Evolutionary conservation across 2,888 invertebrate species (phyloP).

Genomic region (Polymixis lichenea): DNA sequence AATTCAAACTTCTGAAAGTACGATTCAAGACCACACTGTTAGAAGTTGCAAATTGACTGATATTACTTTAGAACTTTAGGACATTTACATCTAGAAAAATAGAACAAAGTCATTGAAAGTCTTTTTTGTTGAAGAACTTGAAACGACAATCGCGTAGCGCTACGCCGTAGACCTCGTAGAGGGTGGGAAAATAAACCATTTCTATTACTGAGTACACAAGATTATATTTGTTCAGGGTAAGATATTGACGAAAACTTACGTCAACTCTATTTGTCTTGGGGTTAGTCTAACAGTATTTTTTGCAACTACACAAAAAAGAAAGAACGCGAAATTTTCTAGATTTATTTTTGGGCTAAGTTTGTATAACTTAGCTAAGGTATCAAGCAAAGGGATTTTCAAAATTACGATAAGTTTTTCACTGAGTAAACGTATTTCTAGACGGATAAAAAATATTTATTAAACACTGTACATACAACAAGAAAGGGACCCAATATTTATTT

Average conservation of each 20-base stretch:
- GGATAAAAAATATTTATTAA: not conserved
- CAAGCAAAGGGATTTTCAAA: not conserved
- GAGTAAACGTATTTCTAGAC: not conserved
- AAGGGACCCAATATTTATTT: slow-evolving; percentile 36
- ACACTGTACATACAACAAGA: slow-evolving; percentile 12
- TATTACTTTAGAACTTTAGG: slow-evolving; percentile 58
- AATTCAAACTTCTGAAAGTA: slow-evolving; percentile 31
- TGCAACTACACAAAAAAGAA: slow-evolving; percentile 30
- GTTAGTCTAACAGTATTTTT: slow-evolving; percentile 32
- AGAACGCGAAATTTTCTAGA: not conserved
- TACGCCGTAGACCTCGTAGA: slow-evolving; percentile 61
- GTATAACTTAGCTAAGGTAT: not conserved
- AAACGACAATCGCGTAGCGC: slow-evolving; percentile 49
- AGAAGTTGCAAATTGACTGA: slow-evolving; percentile 53
- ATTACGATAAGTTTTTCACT: not conserved
- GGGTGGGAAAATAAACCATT: slow-evolving; percentile 55
- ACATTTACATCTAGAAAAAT: slow-evolving; percentile 56
- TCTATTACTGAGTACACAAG: slow-evolving; percentile 53
- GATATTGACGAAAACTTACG: slow-evolving; percentile 43
- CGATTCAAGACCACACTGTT: slow-evolving; percentile 39
- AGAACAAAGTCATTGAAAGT: slow-evolving; percentile 58
- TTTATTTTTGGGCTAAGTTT: not conserved
- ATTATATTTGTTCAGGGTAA: slow-evolving; percentile 55
- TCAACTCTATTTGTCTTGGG: slow-evolving; percentile 37
- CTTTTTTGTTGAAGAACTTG: slow-evolving; percentile 50